Conservation (phyloP, 2,888 invertebrate species). For the Macrophya annulata region DNA sequence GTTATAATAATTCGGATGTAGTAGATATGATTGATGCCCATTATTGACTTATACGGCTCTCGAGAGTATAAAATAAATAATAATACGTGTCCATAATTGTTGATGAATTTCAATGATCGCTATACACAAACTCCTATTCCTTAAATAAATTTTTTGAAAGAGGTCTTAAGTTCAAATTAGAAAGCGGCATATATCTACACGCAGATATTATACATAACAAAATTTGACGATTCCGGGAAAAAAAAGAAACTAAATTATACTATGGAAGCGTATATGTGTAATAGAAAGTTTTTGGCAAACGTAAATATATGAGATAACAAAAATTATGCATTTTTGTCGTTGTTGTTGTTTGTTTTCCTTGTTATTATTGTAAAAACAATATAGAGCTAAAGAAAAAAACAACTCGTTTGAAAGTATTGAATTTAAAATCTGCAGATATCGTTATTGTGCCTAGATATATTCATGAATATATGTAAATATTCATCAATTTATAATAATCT, state of each 20-base stretch:
- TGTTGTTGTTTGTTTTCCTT: neutral
- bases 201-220: neutral
- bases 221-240: no score
- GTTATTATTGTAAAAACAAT: neutral
- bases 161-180: conserved; percentile 3
- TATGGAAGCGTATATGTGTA: no score
- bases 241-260: neutral
- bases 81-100: neutral
- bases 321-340: neutral
- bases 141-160: neutral
- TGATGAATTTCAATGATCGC: neutral
- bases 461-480: neutral
- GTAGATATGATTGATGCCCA: neutral
- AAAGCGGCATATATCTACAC: neutral
- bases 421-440: neutral
- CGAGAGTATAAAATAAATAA: conserved; percentile 4
- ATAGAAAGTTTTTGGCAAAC: neutral
- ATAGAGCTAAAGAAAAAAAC: no score
- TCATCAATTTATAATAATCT: neutral
- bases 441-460: neutral
- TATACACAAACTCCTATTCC: neutral
- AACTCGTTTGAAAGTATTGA: neutral
- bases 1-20: conserved; percentile 2
- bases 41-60: conserved; percentile 10
- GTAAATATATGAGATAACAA: neutral